phyloP scores from a whole-genome alignment of 1,140 invertebrate genomes.

The Zaprionus camerounensis region DNA sequence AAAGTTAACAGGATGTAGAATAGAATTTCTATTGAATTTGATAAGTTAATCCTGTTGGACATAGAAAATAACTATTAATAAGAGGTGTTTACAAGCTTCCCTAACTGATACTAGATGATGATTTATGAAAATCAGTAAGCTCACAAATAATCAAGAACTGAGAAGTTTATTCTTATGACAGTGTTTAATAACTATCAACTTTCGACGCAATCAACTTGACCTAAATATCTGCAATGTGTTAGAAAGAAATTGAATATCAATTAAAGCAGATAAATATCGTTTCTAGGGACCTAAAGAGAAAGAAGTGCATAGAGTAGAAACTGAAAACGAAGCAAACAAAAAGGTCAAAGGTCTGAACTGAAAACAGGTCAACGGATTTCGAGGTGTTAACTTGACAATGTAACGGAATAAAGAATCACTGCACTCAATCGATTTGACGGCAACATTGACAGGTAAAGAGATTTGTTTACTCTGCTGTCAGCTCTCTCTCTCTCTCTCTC shows the following conservation, averaged over 20 bases:
- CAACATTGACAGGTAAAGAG: not conserved
- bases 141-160: no score
- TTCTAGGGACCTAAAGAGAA: constrained; percentile 21
- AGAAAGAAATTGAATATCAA: constrained; percentile 42
- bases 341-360: constrained; percentile 16
- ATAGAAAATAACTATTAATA: no score
- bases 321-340: constrained; percentile 1
- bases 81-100: no score
- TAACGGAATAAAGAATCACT: constrained; percentile 20
- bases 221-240: constrained; percentile 19
- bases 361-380: constrained; percentile 5
- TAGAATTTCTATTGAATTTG: no score
- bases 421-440: constrained; percentile 15
- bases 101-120: no score
- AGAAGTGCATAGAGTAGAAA: constrained; percentile 18
- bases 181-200: not conserved
- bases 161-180: no score
- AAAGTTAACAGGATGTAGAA: no score
- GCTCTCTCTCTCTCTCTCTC: not conserved
- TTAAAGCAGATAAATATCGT: constrained; percentile 47
- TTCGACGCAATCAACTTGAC: constrained; percentile 14
- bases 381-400: constrained; percentile 7
- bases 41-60: no score
- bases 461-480: constrained; percentile 4
- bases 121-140: no score